Base-by-base conservation (phyloP, 2,888 invertebrate species). In the Pseudococcus longispinus region DNA sequence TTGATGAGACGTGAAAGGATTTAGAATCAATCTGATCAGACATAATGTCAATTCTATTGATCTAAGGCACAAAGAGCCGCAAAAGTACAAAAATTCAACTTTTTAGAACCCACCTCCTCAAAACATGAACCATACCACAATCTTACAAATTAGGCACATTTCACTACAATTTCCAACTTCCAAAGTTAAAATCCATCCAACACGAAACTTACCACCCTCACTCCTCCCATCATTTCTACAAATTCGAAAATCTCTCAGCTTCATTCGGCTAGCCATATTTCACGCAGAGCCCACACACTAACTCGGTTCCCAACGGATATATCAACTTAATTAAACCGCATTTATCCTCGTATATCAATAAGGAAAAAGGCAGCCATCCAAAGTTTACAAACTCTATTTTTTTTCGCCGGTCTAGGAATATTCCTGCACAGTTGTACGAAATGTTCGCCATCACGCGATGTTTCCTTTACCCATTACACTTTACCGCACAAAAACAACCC, bases 241-340 rank as follows among this genome's bases (percentile, higher is more conserved):
- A 46, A 4, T 11, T 15, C 44, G 44, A 46, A 46, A 46, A 15
- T 46, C 15, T 46, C 44, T 46, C 15, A 37, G 44, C 44, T 15
- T 46, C 13, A 46, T 46, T 15, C 44, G 44, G 18, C 55, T n/a
- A 8, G n/a, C 55, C 55, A 20, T 20, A 65, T 65, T 65, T 65
- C 70, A 32, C 70, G 15, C 5, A 37, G 37, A 37, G 18, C 26
- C 65, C 26, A 70, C 70, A 32, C 70, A 18, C 26, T 8, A 65
- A 23, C 29, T 15, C 70, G 5, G 15, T 70, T 70, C 70, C 70
- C 70, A 15, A 29, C 32, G 77, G 77, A 80, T 80, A 42, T 80
- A 80, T 80, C 77, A 80, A 80, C 77, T 80, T 80, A 80, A 80
- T 80, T 80, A 80, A 80, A 80, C 77, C 77, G 77, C 42, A 80